phyloP scores from a whole-genome alignment of 2,888 invertebrate species.

The Monoplex corrugatus region DNA sequence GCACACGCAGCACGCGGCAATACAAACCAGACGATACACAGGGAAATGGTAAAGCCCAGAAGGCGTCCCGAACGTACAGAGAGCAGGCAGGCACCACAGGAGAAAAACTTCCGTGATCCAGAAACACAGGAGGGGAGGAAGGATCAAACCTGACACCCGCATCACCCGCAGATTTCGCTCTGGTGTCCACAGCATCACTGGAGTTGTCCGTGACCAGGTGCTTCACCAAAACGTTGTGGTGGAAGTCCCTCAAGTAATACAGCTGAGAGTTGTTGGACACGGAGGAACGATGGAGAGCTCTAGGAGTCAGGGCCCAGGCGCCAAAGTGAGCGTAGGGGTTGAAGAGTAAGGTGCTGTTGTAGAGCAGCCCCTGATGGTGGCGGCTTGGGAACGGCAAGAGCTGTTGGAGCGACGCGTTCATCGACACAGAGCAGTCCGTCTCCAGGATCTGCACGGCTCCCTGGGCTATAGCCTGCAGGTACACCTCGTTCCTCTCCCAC shows the following conservation, averaged over 20 bases:
- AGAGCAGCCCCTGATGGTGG: not conserved
- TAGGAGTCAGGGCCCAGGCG: constrained; percentile 12
- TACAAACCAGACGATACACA: not conserved
- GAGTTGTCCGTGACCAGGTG: not conserved
- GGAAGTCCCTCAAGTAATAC: constrained; percentile 26
- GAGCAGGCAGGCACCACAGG: constrained; percentile 5
- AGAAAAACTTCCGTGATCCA: constrained; percentile 29
- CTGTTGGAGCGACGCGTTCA: not conserved
- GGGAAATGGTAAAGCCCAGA: constrained; percentile 41
- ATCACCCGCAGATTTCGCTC: too few species aligned
- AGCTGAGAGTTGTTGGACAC: constrained; percentile 16
- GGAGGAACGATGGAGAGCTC: not conserved
- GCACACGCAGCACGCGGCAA: not conserved
- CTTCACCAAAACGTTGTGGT: not conserved
- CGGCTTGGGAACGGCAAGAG: not conserved
- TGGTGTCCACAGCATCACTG: not conserved
- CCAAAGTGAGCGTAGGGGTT: constrained; percentile 41
- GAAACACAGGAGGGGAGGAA: constrained; percentile 34
- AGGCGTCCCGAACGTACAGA: constrained; percentile 31
- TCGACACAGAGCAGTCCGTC: not conserved
- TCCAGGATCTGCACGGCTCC: not conserved
- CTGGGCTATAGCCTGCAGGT: not conserved
- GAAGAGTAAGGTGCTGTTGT: constrained; percentile 37
- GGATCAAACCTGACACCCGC: constrained; percentile 34
- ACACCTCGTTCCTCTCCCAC: not conserved